Base-by-base conservation (phyloP, 2,113 vertebrate species). In the Arothron firmamentum region DNA sequence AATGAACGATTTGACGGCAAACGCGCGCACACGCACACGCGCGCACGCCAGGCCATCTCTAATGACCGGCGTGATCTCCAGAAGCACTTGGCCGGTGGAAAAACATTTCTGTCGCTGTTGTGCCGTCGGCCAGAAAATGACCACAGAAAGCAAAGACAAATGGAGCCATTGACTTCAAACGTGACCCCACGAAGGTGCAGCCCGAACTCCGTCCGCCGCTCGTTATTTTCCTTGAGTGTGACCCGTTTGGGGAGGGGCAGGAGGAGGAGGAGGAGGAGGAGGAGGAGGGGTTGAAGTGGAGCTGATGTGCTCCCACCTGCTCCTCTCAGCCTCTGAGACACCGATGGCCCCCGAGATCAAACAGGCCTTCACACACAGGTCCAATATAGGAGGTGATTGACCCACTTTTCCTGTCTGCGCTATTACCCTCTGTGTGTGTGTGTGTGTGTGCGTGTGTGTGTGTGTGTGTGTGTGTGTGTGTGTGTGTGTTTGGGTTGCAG, bases 161-260 rank as follows among this genome's bases (percentile, higher is more conserved):
- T 81, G 78, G 65, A 73, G 74, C 79, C 69, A 79, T 73, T 84
- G 85, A 79, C 81, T 84, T 85, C 74, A 85, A 76, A 84, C 67
- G 67, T 45, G 59, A 81, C 77, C 82, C 75, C 66, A 70, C 73
- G 60, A 83, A 79, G 75, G 75, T 74, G 38, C 70, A 56, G 72
- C 72, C 69, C 50, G 61, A 66, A 69, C 75, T 52, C 67, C 58
- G 68, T 72, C 81, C 62, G 77, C 57, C 73, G 68, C 83, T 80
- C 79, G 78, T 84, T 85, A 81, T 83, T 76, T 85, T 80, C 81
- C 11, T 79, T 78, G 74, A 78, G 65, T 45, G 28, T 75, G 86
- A 84, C 84, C 85, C 81, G 77, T 70, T n/a, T n/a, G n/a, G n/a
- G n/a, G n/a, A n/a, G n/a, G n/a, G n/a, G n/a, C n/a, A 52, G 51